Conservation (phyloP, 2,113 vertebrate species). For the Alouatta palliata region DNA sequence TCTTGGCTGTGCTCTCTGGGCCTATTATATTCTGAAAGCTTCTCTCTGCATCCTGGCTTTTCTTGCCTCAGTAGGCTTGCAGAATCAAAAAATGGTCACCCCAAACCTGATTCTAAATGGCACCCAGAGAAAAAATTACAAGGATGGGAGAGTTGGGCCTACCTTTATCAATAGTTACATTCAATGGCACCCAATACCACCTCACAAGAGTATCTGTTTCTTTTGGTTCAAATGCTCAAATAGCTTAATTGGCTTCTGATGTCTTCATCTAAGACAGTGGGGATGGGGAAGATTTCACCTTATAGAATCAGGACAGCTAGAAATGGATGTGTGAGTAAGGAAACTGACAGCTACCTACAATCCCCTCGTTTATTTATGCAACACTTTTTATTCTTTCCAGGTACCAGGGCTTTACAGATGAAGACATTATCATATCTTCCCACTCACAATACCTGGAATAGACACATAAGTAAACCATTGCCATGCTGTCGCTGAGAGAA, state of each 20-base stretch:
- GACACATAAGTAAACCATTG: neutral
- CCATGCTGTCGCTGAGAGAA: neutral
- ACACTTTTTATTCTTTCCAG: neutral
- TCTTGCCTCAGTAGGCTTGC: neutral
- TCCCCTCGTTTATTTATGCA: neutral
- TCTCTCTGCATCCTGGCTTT: neutral
- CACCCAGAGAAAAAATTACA: neutral
- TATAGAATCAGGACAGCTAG: neutral
- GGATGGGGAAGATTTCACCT: neutral
- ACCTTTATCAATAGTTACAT: neutral
- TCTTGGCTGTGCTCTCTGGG: neutral
- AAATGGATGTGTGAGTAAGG: neutral
- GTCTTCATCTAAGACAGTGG: neutral
- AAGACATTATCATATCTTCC: neutral
- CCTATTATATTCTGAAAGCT: neutral
- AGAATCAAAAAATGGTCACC: neutral
- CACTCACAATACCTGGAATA: neutral
- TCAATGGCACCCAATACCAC: neutral
- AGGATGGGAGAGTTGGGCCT: neutral
- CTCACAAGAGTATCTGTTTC: neutral
- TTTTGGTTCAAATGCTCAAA: neutral
- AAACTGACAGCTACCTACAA: neutral
- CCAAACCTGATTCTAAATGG: neutral
- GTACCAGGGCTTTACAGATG: neutral
- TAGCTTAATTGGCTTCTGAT: neutral